These are phyloP conservation scores for Caradrina clavipalpis DNA, from an alignment of 2,888 invertebrate species.

Conservation along the genomic window DNA sequence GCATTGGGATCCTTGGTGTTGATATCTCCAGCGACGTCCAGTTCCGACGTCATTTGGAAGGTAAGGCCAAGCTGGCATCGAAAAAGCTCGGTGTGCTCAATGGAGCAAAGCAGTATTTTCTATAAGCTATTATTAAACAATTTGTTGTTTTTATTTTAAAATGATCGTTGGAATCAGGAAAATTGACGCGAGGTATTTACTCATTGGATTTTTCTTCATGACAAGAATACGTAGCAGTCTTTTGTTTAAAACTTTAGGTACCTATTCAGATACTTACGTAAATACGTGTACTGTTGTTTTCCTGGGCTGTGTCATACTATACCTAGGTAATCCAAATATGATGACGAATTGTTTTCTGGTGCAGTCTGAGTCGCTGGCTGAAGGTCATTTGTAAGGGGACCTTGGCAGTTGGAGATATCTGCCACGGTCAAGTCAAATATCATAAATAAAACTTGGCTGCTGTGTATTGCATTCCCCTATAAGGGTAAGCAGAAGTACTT, in stretches of 20 bases:
- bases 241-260: slow-evolving; percentile 8
- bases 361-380: not conserved
- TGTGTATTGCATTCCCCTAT: too few relatives aligned
- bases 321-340: not conserved
- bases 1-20: too few relatives aligned
- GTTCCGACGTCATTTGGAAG: too few relatives aligned
- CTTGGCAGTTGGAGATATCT: not conserved
- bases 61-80: too few relatives aligned
- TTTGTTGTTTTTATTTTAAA: not conserved
- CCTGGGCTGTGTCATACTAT: slow-evolving; percentile 6
- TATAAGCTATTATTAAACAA: too few relatives aligned
- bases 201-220: slow-evolving; percentile 9
- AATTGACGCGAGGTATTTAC: not conserved
- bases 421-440: not conserved
- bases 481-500: too few relatives aligned
- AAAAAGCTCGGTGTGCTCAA: too few relatives aligned
- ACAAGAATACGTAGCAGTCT: not conserved
- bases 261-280: not conserved
- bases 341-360: slow-evolving; percentile 9
- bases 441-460: too few relatives aligned
- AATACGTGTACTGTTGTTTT: slow-evolving; percentile 2
- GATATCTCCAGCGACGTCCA: too few relatives aligned
- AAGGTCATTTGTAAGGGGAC: slow-evolving; percentile 1
- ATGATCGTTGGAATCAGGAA: not conserved
- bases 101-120: too few relatives aligned